Base-by-base conservation (phyloP, 1,140 invertebrate species). In the Pseudomyrmex pallidus region DNA sequence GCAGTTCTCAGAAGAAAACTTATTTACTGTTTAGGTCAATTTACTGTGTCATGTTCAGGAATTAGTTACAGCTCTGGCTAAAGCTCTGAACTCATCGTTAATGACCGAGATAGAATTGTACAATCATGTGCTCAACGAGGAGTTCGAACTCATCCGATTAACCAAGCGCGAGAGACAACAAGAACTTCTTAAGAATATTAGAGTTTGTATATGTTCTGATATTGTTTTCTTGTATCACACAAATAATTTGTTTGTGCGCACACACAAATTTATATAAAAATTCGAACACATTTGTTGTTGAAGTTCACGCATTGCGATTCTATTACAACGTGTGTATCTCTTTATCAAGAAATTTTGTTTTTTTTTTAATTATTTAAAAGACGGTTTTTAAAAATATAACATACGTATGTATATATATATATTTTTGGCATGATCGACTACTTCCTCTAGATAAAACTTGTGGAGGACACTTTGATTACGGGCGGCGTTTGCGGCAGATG, bases 121-220 rank as follows among this genome's bases (percentile, higher is more conserved):
- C n/a, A 95, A 95, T 25, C 96, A 96, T 91, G 96, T 97, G 15
- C 97, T 96, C 0, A 96, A 97, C 68, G 97, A 98, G 91, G 97
- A 98, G 92, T 98, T 97, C 96, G 96, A 97, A 86, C 95, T 96
- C 1, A 96, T 97, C 61, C 95, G 96, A 86, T 96, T 96, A 2
- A 96, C 95, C 1, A 97, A 97, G 90, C 85, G 92, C 12, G 96
- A 97, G 82, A 94, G 96, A 66, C 94, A 95, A 66, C 92, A 94
- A 35, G 95, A 95, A 70, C 93, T 97, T 35, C 90, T 97, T 9
- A 94, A 94, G 20, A 95, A 95, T 85, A 94, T 97, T 57, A 95
- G 95, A 92, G 96, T 96, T 90, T 90, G 88, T 83, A 70, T 13
- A 50, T 35, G n/a, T 5, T 22, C 9, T 13, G 12, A 4, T 10